These are phyloP conservation scores for Ptilodon capucinus DNA, from an alignment of 2,888 invertebrate species.

Conservation along the genomic window DNA sequence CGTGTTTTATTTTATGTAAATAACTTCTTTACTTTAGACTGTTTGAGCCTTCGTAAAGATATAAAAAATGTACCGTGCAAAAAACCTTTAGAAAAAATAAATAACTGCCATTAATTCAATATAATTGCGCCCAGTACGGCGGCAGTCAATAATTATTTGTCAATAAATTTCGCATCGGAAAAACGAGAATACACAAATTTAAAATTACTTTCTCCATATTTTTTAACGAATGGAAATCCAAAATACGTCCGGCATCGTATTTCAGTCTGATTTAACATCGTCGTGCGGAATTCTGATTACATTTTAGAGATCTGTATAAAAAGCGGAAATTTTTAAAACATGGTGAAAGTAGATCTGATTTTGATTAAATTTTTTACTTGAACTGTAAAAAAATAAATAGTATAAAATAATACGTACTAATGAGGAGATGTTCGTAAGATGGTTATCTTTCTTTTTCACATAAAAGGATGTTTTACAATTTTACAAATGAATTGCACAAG, in stretches of 20 bases:
- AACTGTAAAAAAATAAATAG: too few relatives aligned
- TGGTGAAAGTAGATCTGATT: background rate
- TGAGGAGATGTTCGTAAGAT: too few relatives aligned
- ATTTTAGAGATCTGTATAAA: slow-evolving; percentile 16
- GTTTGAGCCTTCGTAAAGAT: too few relatives aligned
- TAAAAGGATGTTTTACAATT: too few relatives aligned
- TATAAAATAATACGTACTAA: too few relatives aligned
- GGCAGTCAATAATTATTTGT: slow-evolving; percentile 20
- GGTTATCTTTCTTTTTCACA: too few relatives aligned
- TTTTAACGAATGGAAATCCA: slow-evolving; percentile 30
- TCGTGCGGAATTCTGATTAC: slow-evolving; percentile 26
- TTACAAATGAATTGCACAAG: too few relatives aligned
- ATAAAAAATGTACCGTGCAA: too few relatives aligned
- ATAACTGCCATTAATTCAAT: slow-evolving; percentile 6
- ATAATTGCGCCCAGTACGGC: slow-evolving; percentile 4
- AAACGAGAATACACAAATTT: slow-evolving; percentile 13
- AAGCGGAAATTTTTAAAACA: background rate
- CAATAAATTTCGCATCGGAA: slow-evolving; percentile 13
- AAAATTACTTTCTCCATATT: slow-evolving; percentile 18
- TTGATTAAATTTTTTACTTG: background rate
- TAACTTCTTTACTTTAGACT: too few relatives aligned
- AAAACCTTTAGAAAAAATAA: background rate
- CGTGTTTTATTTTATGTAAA: too few relatives aligned
- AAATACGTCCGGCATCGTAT: slow-evolving; percentile 25
- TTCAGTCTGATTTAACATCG: slow-evolving; percentile 36